These are phyloP conservation scores for Larimichthys crocea DNA, from an alignment of 2,113 vertebrate genomes.

Conservation along the genomic window DNA sequence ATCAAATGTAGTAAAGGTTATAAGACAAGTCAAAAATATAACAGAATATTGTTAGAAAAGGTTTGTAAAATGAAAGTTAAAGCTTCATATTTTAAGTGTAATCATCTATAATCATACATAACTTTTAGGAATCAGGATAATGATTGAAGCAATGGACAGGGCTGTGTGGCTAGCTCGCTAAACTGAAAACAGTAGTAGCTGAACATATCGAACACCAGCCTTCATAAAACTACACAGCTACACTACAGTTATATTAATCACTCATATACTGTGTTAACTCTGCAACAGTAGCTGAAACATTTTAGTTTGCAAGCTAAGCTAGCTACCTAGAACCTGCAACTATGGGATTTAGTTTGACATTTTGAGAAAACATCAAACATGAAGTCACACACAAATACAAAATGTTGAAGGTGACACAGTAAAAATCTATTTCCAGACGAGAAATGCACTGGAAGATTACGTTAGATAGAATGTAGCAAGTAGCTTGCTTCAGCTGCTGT, in stretches of 20 bases:
- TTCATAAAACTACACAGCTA: not conserved
- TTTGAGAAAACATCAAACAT: not conserved
- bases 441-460: no score
- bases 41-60: not conserved
- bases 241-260: not conserved
- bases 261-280: not conserved
- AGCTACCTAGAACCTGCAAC: not conserved
- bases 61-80: no score
- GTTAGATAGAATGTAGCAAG: not conserved
- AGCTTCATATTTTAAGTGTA: no score
- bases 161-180: not conserved
- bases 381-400: not conserved
- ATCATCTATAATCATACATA: not conserved
- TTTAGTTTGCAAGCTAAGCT: not conserved
- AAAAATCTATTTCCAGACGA: not conserved
- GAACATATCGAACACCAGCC: not conserved
- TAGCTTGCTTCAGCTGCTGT: not conserved
- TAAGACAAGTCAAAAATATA: slow-evolving; percentile 10
- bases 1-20: slow-evolving; percentile 11
- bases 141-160: no score
- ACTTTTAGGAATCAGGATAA: no score
- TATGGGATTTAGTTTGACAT: not conserved
- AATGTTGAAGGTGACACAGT: not conserved
- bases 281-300: no score
- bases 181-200: not conserved